These are phyloP conservation scores for Crotalus helleri DNA, from an alignment of 2,113 vertebrate species.

Conservation along the genomic window DNA sequence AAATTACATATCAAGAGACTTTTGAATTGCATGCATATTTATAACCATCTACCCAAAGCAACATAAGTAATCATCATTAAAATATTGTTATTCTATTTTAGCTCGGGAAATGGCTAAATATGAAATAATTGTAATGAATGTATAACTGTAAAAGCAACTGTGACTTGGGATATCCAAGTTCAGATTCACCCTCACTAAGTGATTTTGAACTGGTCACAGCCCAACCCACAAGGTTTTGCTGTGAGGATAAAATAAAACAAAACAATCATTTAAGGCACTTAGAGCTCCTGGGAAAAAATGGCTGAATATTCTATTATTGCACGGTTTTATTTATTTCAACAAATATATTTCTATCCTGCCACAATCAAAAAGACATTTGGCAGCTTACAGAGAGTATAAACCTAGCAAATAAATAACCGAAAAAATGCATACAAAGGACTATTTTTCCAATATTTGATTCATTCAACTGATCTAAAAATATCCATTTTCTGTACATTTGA, in stretches of 20 bases:
- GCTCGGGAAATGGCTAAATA: neutral
- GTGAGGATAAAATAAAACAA: neutral
- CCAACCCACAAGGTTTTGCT: neutral
- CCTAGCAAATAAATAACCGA: neutral
- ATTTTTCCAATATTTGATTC: neutral
- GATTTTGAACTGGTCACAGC: neutral
- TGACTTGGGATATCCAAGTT: neutral
- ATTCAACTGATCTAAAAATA: neutral
- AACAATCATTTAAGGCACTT: neutral
- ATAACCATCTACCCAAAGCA: neutral
- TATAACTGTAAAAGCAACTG: neutral
- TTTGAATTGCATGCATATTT: neutral
- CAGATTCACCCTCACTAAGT: neutral
- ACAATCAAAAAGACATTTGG: neutral
- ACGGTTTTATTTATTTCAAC: neutral
- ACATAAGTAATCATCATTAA: neutral
- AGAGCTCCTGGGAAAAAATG: neutral
- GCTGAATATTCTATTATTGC: neutral
- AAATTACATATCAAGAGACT: neutral
- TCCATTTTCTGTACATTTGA: neutral
- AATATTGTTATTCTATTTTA: neutral
- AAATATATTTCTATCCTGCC: neutral
- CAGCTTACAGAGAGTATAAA: neutral
- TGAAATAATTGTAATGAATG: neutral
- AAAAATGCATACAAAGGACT: neutral